A percentile compares a stretch with the other conserved stretches of the same genome.
phyloP scores from a whole-genome alignment of 2,888 invertebrate species.

The Agriotes lineatus region DNA sequence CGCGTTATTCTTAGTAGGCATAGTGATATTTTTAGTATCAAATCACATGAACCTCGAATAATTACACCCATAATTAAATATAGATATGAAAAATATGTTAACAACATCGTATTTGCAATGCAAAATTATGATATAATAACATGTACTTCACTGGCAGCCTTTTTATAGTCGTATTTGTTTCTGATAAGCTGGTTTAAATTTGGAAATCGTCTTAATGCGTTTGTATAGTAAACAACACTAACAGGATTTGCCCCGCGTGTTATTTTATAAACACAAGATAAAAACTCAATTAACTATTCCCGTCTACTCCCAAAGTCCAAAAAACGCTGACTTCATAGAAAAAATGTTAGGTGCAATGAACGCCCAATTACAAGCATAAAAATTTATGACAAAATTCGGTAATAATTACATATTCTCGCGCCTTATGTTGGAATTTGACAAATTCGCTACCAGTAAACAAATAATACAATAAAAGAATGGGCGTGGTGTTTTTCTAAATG shows the following conservation, averaged over 20 bases:
- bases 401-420: too few species aligned
- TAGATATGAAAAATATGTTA: slow-evolving; percentile 28
- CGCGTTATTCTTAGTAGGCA: slow-evolving; percentile 27
- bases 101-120: slow-evolving; percentile 26
- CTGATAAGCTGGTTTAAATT: slow-evolving; percentile 36
- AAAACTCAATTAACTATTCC: too few species aligned
- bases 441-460: too few species aligned
- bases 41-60: slow-evolving; percentile 34
- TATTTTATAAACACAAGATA: slow-evolving; percentile 13
- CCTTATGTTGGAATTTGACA: too few species aligned
- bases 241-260: slow-evolving; percentile 8
- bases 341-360: too few species aligned
- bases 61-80: slow-evolving; percentile 41
- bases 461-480: not conserved
- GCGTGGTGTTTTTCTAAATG: slow-evolving; percentile 1
- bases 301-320: too few species aligned
- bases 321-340: too few species aligned
- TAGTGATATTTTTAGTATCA: slow-evolving; percentile 34
- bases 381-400: too few species aligned
- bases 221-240: slow-evolving; percentile 21
- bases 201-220: slow-evolving; percentile 24
- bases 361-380: too few species aligned
- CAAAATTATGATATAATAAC: slow-evolving; percentile 27
- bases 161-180: slow-evolving; percentile 34
- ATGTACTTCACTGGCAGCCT: slow-evolving; percentile 10